Evolutionary conservation across 2,888 invertebrate genomes (phyloP).

Genomic region (Bugulina stolonifera): DNA sequence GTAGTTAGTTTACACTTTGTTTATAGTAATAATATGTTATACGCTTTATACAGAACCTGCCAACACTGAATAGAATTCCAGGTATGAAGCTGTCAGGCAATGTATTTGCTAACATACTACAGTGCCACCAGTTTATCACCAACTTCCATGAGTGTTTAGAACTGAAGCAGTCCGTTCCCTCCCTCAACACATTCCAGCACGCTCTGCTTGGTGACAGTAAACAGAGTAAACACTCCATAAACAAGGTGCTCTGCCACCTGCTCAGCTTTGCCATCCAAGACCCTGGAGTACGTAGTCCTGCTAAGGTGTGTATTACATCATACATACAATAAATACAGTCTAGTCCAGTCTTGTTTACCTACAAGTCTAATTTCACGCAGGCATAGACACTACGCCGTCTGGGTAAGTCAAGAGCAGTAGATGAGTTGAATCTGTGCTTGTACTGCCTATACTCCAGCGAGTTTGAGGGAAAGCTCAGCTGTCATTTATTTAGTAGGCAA

Average conservation of each 20-base stretch:
- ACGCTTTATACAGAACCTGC: constrained; percentile 50
- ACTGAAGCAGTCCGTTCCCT: constrained; percentile 58
- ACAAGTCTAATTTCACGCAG: no score
- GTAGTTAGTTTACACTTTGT: no score
- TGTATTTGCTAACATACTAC: constrained; percentile 83
- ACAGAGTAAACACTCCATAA: constrained; percentile 66
- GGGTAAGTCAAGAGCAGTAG: no score
- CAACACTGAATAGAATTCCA: constrained; percentile 66
- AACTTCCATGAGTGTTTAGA: constrained; percentile 76
- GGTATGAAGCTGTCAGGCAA: constrained; percentile 75
- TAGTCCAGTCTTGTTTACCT: no score
- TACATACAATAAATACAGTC: no score
- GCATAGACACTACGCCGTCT: no score
- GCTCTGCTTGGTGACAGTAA: constrained; percentile 76
- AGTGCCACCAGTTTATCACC: constrained; percentile 93
- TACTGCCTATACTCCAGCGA: no score
- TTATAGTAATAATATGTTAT: constrained; percentile 27
- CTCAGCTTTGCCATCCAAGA: constrained; percentile 87
- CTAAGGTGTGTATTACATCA: no score
- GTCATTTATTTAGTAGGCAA: no score
- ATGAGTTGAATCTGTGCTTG: no score
- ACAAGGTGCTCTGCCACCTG: constrained; percentile 81
- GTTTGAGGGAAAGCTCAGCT: no score
- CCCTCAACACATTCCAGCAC: constrained; percentile 76
- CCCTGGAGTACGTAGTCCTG: constrained; percentile 60